Evolutionary conservation across 2,113 vertebrate genomes (phyloP).

Genomic region (Sceloporus tristichus): DNA sequence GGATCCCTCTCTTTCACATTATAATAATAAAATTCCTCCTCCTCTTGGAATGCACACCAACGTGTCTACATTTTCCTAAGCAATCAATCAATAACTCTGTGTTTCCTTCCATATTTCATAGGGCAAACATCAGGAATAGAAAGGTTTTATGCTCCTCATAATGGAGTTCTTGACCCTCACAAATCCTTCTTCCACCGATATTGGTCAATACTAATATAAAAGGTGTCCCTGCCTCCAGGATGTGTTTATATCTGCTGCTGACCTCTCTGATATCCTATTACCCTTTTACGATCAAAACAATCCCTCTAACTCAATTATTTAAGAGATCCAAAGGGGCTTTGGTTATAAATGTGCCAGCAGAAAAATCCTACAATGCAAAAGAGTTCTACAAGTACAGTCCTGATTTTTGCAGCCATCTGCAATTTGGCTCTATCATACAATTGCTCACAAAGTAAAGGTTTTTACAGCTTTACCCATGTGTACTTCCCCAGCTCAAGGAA

Average conservation of each 20-base stretch:
- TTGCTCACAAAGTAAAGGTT: neutral
- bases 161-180: conserved; percentile 51
- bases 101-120: conserved; percentile 54
- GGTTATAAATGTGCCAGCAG: conserved; percentile 39
- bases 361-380: conserved; percentile 49
- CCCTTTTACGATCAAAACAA: conserved; percentile 44
- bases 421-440: neutral
- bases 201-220: conserved; percentile 62
- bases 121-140: conserved; percentile 45
- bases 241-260: conserved; percentile 44
- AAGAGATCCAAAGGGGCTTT: conserved; percentile 44
- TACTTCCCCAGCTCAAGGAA: neutral
- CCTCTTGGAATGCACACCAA: conserved; percentile 1
- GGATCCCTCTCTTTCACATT: neutral
- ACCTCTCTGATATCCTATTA: conserved; percentile 42
- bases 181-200: conserved; percentile 54
- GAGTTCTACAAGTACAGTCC: conserved; percentile 50
- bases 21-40: accelerated
- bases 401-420: conserved; percentile 43
- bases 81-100: neutral
- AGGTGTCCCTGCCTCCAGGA: conserved; percentile 25
- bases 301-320: conserved; percentile 60
- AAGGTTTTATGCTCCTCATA: conserved; percentile 56
- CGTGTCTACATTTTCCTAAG: conserved; percentile 15
- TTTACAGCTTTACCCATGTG: neutral